Percentiles rank a stretch among this genome's conserved stretches.
Conservation (phyloP, 2,113 vertebrate genomes). For the Pampusana beccarii region DNA sequence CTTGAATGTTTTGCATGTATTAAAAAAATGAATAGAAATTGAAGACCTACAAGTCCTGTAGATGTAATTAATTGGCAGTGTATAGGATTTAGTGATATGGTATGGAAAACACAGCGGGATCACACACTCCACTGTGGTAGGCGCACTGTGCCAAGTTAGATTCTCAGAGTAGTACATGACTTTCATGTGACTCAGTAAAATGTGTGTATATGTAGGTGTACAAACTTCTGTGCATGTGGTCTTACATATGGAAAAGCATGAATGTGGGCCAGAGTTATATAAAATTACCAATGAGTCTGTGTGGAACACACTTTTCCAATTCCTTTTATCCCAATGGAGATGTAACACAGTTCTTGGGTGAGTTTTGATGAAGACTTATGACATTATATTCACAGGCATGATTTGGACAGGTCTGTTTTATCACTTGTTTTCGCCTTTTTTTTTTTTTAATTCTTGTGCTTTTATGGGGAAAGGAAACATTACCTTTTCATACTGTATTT, state of each 20-base stretch:
- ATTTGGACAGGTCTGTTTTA: not conserved
- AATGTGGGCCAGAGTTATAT: not conserved
- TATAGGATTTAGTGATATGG: not conserved
- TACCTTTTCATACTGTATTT: not conserved
- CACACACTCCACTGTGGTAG: not conserved
- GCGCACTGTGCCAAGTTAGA: not conserved
- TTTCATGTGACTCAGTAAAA: not conserved
- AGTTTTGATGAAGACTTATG: not conserved
- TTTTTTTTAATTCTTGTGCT: not conserved
- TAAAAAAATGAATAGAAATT: not conserved
- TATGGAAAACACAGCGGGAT: not conserved
- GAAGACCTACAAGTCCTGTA: not conserved
- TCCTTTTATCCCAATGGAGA: not conserved
- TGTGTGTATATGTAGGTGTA: not conserved
- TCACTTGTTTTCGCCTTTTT: not conserved
- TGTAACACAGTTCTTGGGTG: not conserved
- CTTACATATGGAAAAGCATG: not conserved
- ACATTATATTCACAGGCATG: not conserved
- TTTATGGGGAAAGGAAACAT: not conserved
- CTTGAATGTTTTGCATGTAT: not conserved
- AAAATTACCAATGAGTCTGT: not conserved
- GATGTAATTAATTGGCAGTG: not conserved
- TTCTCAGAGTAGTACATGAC: not conserved
- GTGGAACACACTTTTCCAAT: not conserved
- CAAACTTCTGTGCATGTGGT: not conserved